Evolutionary conservation across 2,113 vertebrate genomes (phyloP).

Genomic region (Dissostichus mawsoni): DNA sequence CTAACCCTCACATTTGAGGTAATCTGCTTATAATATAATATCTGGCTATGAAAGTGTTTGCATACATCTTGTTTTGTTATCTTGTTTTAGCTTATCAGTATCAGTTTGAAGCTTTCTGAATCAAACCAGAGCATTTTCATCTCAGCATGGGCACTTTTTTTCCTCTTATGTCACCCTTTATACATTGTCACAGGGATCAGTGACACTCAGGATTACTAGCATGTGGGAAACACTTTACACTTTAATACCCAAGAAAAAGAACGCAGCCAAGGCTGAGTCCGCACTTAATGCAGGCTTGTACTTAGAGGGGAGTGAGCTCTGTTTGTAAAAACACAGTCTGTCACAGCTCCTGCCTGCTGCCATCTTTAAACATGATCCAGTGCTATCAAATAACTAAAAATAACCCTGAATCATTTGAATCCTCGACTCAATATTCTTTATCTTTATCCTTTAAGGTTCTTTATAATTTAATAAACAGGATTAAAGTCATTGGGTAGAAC

Average conservation of each 20-base stretch:
- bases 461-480: conserved; percentile 92
- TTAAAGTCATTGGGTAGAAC: conserved; percentile 83
- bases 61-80: conserved; percentile 47
- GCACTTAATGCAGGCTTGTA: conserved; percentile 59
- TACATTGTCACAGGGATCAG: conserved; percentile 64
- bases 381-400: conserved; percentile 84
- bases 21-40: conserved; percentile 66
- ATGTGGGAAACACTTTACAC: conserved; percentile 71
- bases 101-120: not conserved
- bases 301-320: conserved; percentile 51
- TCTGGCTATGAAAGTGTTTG: conserved; percentile 63
- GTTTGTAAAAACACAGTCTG: conserved; percentile 72
- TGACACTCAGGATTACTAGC: conserved; percentile 70
- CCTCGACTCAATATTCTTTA: conserved; percentile 86
- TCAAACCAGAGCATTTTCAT: conserved; percentile 25
- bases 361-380: conserved; percentile 82
- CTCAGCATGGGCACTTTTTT: not conserved
- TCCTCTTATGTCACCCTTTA: conserved; percentile 38
- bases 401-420: conserved; percentile 85
- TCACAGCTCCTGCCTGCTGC: conserved; percentile 72
- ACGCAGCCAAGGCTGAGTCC: conserved; percentile 48
- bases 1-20: conserved; percentile 62
- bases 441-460: conserved; percentile 90
- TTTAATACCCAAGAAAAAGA: conserved; percentile 73
- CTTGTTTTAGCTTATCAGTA: not conserved